Percentiles rank a stretch among this genome's conserved stretches.
These are phyloP conservation scores for Cathartes aura DNA, from an alignment of 2,113 vertebrate species.

Conservation along the genomic window DNA sequence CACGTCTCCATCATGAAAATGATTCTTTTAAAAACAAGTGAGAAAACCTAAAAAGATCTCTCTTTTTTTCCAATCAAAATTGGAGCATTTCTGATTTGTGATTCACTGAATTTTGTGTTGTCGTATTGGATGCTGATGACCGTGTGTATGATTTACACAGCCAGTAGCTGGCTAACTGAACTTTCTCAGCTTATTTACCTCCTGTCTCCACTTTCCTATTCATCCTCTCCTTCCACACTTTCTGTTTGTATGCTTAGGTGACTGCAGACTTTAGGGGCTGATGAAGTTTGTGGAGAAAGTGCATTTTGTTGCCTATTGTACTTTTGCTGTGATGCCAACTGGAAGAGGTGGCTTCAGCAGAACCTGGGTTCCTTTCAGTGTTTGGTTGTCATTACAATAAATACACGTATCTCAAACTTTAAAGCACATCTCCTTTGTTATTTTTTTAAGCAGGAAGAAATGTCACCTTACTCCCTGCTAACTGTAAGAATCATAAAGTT, in stretches of 20 bases:
- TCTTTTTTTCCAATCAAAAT: neutral
- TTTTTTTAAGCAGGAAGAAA: conserved; percentile 49
- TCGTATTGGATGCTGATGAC: neutral
- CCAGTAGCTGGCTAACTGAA: neutral
- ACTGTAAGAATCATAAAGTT: conserved; percentile 77
- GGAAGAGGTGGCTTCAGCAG: neutral
- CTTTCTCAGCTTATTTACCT: neutral
- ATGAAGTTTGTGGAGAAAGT: neutral
- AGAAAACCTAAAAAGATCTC: neutral
- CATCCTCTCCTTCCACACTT: neutral
- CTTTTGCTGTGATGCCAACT: neutral
- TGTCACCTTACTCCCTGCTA: conserved; percentile 64
- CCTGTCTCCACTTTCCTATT: neutral
- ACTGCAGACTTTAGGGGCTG: neutral
- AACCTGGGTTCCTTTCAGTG: neutral
- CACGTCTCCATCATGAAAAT: neutral
- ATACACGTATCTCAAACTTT: neutral
- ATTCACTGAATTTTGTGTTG: neutral
- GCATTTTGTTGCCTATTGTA: neutral
- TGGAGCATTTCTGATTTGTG: neutral
- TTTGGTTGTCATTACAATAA: neutral
- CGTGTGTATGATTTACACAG: neutral
- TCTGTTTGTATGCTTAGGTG: neutral
- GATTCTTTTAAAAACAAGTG: neutral
- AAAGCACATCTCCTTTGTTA: neutral